Conservation (phyloP, 2,888 invertebrate species). For the Yponomeuta sedellus region DNA sequence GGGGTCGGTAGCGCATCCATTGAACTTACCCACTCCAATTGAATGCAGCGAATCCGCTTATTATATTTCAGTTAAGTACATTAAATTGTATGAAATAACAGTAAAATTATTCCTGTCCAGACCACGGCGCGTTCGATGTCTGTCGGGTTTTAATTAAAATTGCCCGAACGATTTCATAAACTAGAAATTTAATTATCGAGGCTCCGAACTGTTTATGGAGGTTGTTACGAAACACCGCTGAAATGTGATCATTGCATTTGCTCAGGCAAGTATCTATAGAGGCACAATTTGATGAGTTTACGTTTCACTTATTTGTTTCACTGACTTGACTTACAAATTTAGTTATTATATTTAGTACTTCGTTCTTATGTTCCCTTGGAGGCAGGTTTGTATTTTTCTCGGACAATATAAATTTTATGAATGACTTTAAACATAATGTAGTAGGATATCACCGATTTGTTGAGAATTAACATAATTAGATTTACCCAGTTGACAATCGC, state of each 20-base stretch:
- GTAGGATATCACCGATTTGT: no score
- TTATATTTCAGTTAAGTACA: neutral
- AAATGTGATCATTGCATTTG: neutral
- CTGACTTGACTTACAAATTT: neutral
- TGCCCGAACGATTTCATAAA: conserved; percentile 30
- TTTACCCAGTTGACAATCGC: no score
- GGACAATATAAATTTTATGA: no score
- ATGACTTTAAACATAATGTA: no score
- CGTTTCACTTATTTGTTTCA: neutral
- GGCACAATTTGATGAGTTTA: no score
- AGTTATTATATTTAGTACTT: neutral
- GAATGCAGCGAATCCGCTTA: conserved; percentile 14
- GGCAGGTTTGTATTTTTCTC: no score
- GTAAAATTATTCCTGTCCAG: neutral
- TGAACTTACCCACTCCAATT: neutral
- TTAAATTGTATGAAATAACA: neutral
- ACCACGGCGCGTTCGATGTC: neutral
- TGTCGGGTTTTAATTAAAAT: conserved; percentile 30
- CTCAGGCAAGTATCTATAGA: neutral
- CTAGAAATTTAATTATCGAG: conserved; percentile 30
- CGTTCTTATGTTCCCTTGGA: no score
- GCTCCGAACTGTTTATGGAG: conserved; percentile 22
- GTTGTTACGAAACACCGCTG: neutral
- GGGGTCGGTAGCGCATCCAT: no score
- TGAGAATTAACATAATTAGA: no score